Percentiles rank a stretch among this genome's conserved stretches.
Conservation (phyloP, 2,797 vertebrate genomes). For the Ficedula albicollis region DNA sequence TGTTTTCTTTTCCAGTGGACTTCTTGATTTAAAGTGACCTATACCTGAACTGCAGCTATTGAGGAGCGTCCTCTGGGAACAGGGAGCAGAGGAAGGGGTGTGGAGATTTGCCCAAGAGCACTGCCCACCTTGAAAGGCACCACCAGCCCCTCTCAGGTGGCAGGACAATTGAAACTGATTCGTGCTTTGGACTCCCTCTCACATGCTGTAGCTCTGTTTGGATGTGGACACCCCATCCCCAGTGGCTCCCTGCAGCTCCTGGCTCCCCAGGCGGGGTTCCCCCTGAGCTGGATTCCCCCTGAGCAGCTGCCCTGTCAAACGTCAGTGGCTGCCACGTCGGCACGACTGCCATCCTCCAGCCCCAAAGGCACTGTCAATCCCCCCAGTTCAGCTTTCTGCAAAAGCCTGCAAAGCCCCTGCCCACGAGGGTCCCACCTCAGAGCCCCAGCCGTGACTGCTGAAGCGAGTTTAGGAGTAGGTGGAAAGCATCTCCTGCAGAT, state of each 20-base stretch:
- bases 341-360: not conserved
- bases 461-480: not conserved
- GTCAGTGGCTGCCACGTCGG: accelerated
- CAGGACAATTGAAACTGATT: not conserved
- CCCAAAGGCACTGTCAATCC: not conserved
- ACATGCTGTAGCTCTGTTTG: not conserved
- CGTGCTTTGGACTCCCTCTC: not conserved
- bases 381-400: not conserved
- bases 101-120: not conserved
- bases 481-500: not conserved
- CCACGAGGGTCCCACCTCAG: not conserved
- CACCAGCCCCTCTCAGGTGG: not conserved
- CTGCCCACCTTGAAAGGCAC: not conserved
- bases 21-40: not conserved
- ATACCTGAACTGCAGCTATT: not conserved
- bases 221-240: not conserved
- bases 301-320: not conserved
- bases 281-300: accelerated
- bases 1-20: not conserved
- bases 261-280: accelerated
- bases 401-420: not conserved
- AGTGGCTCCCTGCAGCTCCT: not conserved
- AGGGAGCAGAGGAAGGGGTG: not conserved
- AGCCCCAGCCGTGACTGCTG: not conserved
- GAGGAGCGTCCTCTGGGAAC: not conserved